These are phyloP conservation scores for Egretta garzetta DNA, from an alignment of 2,113 vertebrate genomes.

Conservation along the genomic window DNA sequence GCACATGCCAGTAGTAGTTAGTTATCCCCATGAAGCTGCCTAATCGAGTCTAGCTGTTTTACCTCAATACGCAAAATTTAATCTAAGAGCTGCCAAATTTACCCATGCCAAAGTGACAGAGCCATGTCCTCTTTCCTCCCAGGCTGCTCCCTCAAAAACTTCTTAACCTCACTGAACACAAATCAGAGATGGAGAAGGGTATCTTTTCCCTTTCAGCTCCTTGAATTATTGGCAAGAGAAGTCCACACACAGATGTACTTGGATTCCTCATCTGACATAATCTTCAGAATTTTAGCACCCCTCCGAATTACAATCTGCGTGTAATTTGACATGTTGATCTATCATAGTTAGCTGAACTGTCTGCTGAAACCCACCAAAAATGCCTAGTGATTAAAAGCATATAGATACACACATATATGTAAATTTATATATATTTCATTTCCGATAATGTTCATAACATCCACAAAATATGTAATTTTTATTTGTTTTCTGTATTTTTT, in stretches of 20 bases:
- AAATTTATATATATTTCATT: not conserved
- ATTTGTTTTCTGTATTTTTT: not conserved
- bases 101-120: not conserved
- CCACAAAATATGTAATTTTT: not conserved
- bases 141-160: not conserved
- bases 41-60: not conserved
- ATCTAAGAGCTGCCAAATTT: not conserved
- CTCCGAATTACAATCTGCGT: not conserved
- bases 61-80: not conserved
- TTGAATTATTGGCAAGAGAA: not conserved
- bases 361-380: not conserved
- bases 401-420: not conserved
- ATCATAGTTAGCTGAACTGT: not conserved
- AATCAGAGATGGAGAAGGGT: not conserved
- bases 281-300: not conserved
- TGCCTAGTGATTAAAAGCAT: not conserved
- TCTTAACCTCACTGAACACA: not conserved
- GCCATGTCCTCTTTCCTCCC: not conserved
- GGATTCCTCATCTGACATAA: not conserved
- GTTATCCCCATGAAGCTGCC: not conserved
- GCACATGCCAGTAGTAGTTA: not conserved
- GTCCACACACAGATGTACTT: not conserved
- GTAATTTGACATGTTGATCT: constrained; percentile 6
- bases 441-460: not conserved
- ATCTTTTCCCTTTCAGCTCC: not conserved